Evolutionary conservation across 2,113 vertebrate genomes (phyloP).

Genomic region (Physeter macrocephalus): DNA sequence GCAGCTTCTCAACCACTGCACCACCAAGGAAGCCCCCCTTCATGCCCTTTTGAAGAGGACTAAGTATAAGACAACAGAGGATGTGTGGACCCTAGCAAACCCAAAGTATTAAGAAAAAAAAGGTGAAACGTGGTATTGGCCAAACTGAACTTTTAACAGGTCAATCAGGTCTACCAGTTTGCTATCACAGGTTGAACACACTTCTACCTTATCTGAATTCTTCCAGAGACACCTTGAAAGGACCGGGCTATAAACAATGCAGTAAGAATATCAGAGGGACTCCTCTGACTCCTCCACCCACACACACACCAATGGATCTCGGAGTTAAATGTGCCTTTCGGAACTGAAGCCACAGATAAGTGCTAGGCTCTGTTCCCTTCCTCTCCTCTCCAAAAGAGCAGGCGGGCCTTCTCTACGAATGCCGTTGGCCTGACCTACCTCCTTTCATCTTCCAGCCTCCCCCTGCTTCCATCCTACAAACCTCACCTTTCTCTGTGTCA

Average conservation of each 20-base stretch:
- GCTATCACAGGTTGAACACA: not conserved
- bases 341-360: not conserved
- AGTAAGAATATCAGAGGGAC: not conserved
- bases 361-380: not conserved
- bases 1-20: no score
- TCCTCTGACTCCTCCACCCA: not conserved
- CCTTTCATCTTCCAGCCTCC: not conserved
- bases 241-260: not conserved
- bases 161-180: not conserved
- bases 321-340: not conserved
- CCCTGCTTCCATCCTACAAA: not conserved
- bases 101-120: not conserved
- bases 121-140: not conserved
- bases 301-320: rapidly evolving
- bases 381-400: not conserved
- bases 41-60: not conserved
- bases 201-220: not conserved
- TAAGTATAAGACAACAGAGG: not conserved
- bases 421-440: no score
- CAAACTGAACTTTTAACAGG: not conserved
- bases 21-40: no score
- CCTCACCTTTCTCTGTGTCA: not conserved
- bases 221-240: not conserved
- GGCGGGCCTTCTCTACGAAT: not conserved
- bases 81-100: not conserved